Percentiles rank a stretch among this genome's conserved stretches.
phyloP scores from a whole-genome alignment of 1,140 invertebrate genomes.

The Leptinotarsa undecemlineata region DNA sequence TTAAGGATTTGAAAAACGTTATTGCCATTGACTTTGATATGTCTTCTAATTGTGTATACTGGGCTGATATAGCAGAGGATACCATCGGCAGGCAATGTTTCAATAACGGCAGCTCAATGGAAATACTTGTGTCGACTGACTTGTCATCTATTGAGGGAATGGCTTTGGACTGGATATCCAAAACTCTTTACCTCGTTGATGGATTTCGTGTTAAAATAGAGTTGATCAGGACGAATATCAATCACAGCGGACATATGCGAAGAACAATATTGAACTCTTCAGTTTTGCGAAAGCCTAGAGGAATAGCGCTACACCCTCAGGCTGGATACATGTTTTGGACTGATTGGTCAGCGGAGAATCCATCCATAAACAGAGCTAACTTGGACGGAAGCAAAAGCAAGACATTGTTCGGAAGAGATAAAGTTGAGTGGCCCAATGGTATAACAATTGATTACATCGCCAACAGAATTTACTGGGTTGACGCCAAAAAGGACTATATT shows the following conservation, averaged over 20 bases:
- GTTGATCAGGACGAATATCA: constrained; percentile 73
- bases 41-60: constrained; percentile 83
- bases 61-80: constrained; percentile 82
- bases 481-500: constrained; percentile 80
- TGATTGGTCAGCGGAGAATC: constrained; percentile 81
- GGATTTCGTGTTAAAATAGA: constrained; percentile 77
- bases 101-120: constrained; percentile 63
- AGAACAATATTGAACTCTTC: constrained; percentile 74
- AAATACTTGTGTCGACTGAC: constrained; percentile 71
- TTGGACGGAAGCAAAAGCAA: constrained; percentile 80
- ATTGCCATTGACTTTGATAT: constrained; percentile 89
- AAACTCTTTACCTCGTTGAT: constrained; percentile 91
- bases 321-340: constrained; percentile 90
- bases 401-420: constrained; percentile 67
- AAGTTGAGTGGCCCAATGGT: constrained; percentile 85
- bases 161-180: constrained; percentile 91
- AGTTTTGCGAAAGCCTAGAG: constrained; percentile 78
- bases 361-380: constrained; percentile 81
- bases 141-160: constrained; percentile 88
- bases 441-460: constrained; percentile 83
- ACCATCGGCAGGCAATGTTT: constrained; percentile 81
- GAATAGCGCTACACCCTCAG: constrained; percentile 85
- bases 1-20: constrained; percentile 74
- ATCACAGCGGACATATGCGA: constrained; percentile 71
- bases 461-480: constrained; percentile 85